These are phyloP conservation scores for Uromys caudimaculatus DNA, from an alignment of 2,797 vertebrate species.

Conservation along the genomic window DNA sequence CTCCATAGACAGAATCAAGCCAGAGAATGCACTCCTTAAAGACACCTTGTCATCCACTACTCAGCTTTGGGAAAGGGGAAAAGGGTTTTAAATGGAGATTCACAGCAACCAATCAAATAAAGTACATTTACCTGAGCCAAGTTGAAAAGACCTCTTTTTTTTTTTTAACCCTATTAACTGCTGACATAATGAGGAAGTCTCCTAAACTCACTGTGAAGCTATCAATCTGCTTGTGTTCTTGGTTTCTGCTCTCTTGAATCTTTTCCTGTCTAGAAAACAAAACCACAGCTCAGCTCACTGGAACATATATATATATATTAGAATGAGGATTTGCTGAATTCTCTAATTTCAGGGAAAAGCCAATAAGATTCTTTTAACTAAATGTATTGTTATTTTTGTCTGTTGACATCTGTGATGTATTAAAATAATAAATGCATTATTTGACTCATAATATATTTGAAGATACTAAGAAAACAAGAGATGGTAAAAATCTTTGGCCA, in stretches of 20 bases:
- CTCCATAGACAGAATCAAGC: not conserved
- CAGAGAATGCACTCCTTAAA: not conserved
- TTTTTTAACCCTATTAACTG: not conserved
- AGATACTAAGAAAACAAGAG: not conserved
- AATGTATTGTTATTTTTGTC: not conserved
- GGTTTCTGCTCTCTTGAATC: not conserved
- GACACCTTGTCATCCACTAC: not conserved
- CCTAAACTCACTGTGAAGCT: not conserved
- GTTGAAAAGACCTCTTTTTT: not conserved
- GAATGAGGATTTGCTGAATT: not conserved
- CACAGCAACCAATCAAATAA: not conserved
- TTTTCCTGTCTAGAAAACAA: not conserved
- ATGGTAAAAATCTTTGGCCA: constrained; percentile 15
- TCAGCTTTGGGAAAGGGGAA: not conserved
- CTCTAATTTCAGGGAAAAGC: not conserved
- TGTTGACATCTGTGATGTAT: not conserved
- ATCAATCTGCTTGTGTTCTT: not conserved
- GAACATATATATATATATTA: too few species aligned
- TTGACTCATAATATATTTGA: not conserved
- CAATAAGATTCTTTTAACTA: not conserved
- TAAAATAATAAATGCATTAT: constrained; percentile 29
- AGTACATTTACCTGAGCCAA: not conserved
- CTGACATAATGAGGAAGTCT: not conserved
- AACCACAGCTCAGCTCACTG: not conserved
- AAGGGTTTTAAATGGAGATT: not conserved